Evolutionary conservation across 37 sponge, comb jelly and placozoan genomes (phyloP).

Genomic region (Cliona cf. orientalis): DNA sequence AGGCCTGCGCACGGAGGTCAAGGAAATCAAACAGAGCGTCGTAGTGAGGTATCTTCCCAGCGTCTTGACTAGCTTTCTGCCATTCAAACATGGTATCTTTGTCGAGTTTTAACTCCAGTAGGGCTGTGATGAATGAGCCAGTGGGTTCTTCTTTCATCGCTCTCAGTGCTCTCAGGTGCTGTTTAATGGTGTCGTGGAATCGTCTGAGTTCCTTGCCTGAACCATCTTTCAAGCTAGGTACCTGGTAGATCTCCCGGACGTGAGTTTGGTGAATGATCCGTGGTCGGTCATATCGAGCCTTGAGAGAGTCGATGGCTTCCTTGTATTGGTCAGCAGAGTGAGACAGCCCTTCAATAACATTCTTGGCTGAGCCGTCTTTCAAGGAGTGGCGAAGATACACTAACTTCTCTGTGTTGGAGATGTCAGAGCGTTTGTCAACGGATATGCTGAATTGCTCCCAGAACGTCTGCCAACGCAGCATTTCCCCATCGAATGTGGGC

Average conservation of each 20-base stretch:
- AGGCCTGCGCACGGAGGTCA: conserved; percentile 21
- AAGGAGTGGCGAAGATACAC: conserved; percentile 43
- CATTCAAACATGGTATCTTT: conserved; percentile 43
- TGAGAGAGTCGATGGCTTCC: conserved; percentile 38
- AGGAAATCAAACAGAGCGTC: conserved; percentile 29
- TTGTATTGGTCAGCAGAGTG: conserved; percentile 37
- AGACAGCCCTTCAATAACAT: conserved; percentile 44
- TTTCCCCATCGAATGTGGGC: conserved; percentile 33
- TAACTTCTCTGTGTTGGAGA: conserved; percentile 37
- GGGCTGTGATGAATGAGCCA: conserved; percentile 44
- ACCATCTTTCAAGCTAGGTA: conserved; percentile 34
- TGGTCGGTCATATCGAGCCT: conserved; percentile 42
- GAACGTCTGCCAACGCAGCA: conserved; percentile 34
- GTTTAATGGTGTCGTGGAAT: conserved; percentile 26
- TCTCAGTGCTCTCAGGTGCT: conserved; percentile 33
- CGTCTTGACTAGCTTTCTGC: conserved; percentile 30
- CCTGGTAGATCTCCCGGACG: conserved; percentile 25
- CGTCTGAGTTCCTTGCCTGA: conserved; percentile 32
- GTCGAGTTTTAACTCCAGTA: conserved; percentile 42
- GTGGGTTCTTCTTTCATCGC: conserved; percentile 37
- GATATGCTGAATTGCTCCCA: conserved; percentile 41
- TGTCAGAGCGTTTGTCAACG: conserved; percentile 20
- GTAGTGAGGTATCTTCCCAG: conserved; percentile 21
- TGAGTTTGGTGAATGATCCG: conserved; percentile 45
- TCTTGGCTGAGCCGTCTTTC: conserved; percentile 45